These are phyloP conservation scores for Phrynocephalus vlangalii DNA, from an alignment of 2,797 vertebrate genomes.

Conservation along the genomic window DNA sequence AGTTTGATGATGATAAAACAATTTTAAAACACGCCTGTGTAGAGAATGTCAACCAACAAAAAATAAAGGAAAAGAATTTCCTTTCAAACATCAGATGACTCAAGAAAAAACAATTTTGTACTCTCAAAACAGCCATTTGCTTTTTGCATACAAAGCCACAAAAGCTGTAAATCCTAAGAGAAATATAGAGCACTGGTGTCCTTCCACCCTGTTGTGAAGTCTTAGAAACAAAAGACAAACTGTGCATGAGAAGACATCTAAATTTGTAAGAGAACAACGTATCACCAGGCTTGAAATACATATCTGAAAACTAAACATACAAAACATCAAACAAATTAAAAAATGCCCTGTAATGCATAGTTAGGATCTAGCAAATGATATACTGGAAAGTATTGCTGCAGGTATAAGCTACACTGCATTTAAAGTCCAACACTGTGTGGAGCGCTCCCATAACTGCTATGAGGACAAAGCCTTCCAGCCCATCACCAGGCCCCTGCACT, in stretches of 20 bases:
- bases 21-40: slow-evolving; percentile 29
- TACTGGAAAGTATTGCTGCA: slow-evolving; percentile 76
- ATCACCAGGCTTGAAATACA: slow-evolving; percentile 38
- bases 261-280: slow-evolving; percentile 49
- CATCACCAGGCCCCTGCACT: slow-evolving; percentile 76
- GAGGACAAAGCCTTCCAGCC: slow-evolving; percentile 73
- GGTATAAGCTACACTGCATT: slow-evolving; percentile 76
- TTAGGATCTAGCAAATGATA: slow-evolving; percentile 73
- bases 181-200: slow-evolving; percentile 35
- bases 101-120: slow-evolving; percentile 39
- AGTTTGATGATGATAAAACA: slow-evolving; percentile 9
- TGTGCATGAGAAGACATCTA: slow-evolving; percentile 56
- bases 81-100: slow-evolving; percentile 31
- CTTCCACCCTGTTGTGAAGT: slow-evolving; percentile 51
- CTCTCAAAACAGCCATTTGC: slow-evolving; percentile 58
- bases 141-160: neutral
- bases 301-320: slow-evolving; percentile 53
- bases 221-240: slow-evolving; percentile 56
- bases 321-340: slow-evolving; percentile 45
- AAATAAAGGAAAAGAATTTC: slow-evolving; percentile 20
- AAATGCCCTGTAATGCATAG: slow-evolving; percentile 77
- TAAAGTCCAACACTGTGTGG: slow-evolving; percentile 80
- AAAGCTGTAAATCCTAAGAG: slow-evolving; percentile 38
- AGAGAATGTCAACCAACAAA: neutral
- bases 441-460: slow-evolving; percentile 66